Conservation (phyloP, 2,888 invertebrate species). For the Drosophila meridiana region DNA sequence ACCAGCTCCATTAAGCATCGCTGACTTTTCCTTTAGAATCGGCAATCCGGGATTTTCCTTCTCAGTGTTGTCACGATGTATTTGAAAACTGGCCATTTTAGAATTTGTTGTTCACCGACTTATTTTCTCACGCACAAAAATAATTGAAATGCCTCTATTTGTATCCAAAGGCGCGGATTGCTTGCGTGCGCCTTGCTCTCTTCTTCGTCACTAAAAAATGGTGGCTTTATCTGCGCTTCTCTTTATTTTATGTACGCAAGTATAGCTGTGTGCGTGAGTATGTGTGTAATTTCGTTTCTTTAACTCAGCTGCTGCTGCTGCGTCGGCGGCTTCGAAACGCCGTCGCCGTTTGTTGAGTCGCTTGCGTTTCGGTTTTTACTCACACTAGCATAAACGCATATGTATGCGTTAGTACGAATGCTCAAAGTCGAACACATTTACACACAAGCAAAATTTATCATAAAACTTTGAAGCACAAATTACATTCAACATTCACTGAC, state of each 20-base stretch:
- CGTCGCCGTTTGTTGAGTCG: slow-evolving; percentile 54
- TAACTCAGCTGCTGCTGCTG: slow-evolving; percentile 56
- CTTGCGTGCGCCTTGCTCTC: slow-evolving; percentile 36
- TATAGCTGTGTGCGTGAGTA: slow-evolving; percentile 15
- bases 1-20: slow-evolving; percentile 16
- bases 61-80: slow-evolving; percentile 91
- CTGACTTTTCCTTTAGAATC: slow-evolving; percentile 46
- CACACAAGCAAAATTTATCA: slow-evolving; percentile 55
- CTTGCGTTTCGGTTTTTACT: slow-evolving; percentile 58
- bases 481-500: slow-evolving; percentile 45
- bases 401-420: slow-evolving; percentile 38
- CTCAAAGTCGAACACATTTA: slow-evolving; percentile 47
- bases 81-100: slow-evolving; percentile 89
- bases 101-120: background rate
- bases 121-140: slow-evolving; percentile 5
- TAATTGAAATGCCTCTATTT: slow-evolving; percentile 18
- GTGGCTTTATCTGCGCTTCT: slow-evolving; percentile 62
- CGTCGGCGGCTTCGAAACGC: slow-evolving; percentile 42
- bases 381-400: slow-evolving; percentile 45
- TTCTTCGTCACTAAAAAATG: slow-evolving; percentile 55
- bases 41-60: slow-evolving; percentile 86
- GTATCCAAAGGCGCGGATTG: slow-evolving; percentile 42
- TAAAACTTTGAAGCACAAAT: slow-evolving; percentile 43
- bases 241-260: slow-evolving; percentile 42
- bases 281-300: slow-evolving; percentile 43